Evolutionary conservation across 2,113 vertebrate species (phyloP), one percentile per base, ranked within the genome.

Genomic region (Orthonyx spaldingii): DNA sequence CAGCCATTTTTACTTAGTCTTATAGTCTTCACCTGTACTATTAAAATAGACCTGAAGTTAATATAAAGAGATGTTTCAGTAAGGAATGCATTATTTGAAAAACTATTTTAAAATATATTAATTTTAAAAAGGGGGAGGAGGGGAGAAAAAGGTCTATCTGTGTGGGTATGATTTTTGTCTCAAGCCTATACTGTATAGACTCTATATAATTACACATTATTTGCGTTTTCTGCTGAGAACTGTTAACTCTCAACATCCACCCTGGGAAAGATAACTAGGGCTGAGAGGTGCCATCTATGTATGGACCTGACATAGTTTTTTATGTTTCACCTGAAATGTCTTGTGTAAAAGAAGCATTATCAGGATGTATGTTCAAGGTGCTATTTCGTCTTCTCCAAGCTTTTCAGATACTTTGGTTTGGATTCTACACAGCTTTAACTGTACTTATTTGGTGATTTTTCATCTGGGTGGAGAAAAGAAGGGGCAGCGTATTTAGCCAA

Each of bases 361-460:
- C 3, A 27, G 37, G 10, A 47, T 84, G 81, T 74, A 17, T 57
- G 14, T 65, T 92, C 20, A n/a, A 60, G 15, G 6, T 59, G 6
- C 8, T 53, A 12, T 63, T 87, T 71, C 17, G 37, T 71, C 64
- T 81, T 71, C 11, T 75, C 16, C 22, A 60, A 75, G 22, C 17
- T 70, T 92, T 92, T 81, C 33, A 52, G 35, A 75, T 77, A 27
- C 19, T 84, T 92, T 41, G 12, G 35, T 65, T 89, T 94, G 64
- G 10, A 74, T 81, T 96, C 39, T 59, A 44, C 18, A 28, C 33
- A 60, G 33, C 41, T 74, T 81, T 81, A 78, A 35, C 15, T 77
- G 32, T 81, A 39, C 80, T 60, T 90, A 39, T 83, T 59, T 74
- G 22, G 27, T 89, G 41, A 37, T 37, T 74, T 76, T 87, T 88